Evolutionary conservation across 2,888 invertebrate genomes (phyloP).

Genomic region (Tachina fera): DNA sequence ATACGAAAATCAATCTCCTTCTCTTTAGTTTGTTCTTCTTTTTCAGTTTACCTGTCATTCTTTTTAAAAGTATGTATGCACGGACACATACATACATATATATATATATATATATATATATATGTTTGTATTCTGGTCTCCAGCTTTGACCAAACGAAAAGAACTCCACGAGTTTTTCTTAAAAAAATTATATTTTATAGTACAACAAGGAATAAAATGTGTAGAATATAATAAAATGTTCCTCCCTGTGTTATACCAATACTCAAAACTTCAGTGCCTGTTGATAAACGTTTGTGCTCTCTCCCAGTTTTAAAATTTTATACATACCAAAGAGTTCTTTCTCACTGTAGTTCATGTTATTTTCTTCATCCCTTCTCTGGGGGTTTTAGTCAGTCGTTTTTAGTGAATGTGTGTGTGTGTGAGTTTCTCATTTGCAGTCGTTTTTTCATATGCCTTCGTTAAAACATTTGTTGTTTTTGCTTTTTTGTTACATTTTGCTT

Average conservation of each 20-base stretch:
- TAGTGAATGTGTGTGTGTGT: not conserved
- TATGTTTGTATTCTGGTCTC: not conserved
- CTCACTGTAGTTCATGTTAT: not conserved
- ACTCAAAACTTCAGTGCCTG: not conserved
- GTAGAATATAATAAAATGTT: not conserved
- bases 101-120: too few species aligned
- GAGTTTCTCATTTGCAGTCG: slow-evolving; percentile 5
- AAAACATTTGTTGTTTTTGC: slow-evolving; percentile 2
- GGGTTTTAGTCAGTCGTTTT: not conserved
- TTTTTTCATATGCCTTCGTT: slow-evolving; percentile 21
- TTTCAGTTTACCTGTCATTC: too few species aligned
- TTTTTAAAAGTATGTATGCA: too few species aligned
- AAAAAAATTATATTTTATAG: not conserved
- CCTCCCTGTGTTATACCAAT: not conserved
- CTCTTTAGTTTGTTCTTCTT: too few species aligned
- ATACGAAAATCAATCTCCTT: too few species aligned
- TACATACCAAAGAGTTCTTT: not conserved
- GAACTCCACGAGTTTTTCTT: too few species aligned
- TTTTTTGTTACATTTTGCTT: not conserved
- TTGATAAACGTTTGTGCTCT: not conserved
- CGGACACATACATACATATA: too few species aligned
- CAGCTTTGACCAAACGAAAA: not conserved
- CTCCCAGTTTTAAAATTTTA: not conserved
- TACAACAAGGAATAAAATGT: not conserved
- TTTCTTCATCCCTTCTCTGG: slow-evolving; percentile 21